Evolutionary conservation across 2,797 vertebrate genomes (phyloP), one percentile per base, ranked within the genome.

Genomic region (Ispidina lecontei): DNA sequence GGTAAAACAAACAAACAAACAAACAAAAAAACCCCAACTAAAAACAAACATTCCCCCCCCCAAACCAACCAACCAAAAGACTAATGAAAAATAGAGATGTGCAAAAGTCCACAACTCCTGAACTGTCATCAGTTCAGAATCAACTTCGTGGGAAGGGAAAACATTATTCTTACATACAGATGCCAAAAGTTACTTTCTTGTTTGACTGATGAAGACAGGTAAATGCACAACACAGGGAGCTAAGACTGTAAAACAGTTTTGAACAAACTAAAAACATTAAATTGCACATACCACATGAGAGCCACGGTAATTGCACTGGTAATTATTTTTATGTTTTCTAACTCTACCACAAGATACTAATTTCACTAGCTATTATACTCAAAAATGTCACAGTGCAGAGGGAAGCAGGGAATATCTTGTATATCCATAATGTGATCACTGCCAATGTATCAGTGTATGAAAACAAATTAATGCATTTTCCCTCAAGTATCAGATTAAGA

Each of bases 341-440:
- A 82, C 81, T 92, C 71, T 79, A 73, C 79, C 91, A 59, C 49
- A 76, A 95, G 90, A 93, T 56, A 89, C 47, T 70, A 5, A 84
- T 91, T 91, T 94, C 90, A 93, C 70, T 91, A 89, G 70, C 68
- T 89, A 47, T 87, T 82, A 67, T 84, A 54, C n/a, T 90, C 47
- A 59, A 70, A 92, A 96, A 70, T 52, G 49, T 85, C 83, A 76
- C 29, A 80, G 31, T 21, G 39, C 51, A 49, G 17, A 43, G 63
- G 35, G 41, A 84, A 76, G 55, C 25, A 64, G 83, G 82, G 76
- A 93, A 73, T 78, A 94, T 12, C 21, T 43, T 67, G 35, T 31
- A 19, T 62, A 87, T 62, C 29, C 46, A 16, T 73, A 47, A 88
- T 18, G 26, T 55, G 51, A 85, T 84, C 44, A 7, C 64, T 85